Evolutionary conservation across 2,797 vertebrate genomes (phyloP).

Genomic region (Etheostoma perlongum): DNA sequence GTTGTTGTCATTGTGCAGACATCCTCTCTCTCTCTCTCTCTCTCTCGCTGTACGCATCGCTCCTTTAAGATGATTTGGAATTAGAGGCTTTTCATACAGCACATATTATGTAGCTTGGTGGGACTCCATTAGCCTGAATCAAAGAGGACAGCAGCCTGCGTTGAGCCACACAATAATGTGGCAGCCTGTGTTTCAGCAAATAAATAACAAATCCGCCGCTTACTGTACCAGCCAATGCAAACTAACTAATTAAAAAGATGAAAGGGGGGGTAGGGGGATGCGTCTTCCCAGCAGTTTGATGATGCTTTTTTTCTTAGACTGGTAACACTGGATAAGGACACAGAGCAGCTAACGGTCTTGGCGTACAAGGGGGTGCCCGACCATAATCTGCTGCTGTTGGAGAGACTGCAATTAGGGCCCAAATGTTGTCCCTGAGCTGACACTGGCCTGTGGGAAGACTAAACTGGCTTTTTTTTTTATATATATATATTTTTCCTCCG

Average conservation of each 20-base stretch:
- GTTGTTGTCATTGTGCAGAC: conserved; percentile 63
- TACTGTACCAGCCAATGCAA: conserved; percentile 79
- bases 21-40: conserved; percentile 17
- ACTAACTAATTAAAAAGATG: conserved; percentile 83
- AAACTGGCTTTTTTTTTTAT: conserved; percentile 41
- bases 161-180: conserved; percentile 76
- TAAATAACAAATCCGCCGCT: conserved; percentile 82
- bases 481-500: neutral
- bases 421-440: conserved; percentile 62
- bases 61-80: conserved; percentile 84
- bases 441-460: conserved; percentile 67
- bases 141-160: conserved; percentile 80
- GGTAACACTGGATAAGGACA: conserved; percentile 63
- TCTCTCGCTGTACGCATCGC: conserved; percentile 64
- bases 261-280: conserved; percentile 49
- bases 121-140: conserved; percentile 85
- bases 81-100: conserved; percentile 80
- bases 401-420: conserved; percentile 58
- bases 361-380: conserved; percentile 19
- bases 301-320: conserved; percentile 54
- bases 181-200: conserved; percentile 82
- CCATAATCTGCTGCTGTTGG: conserved; percentile 53
- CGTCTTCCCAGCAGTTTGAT: conserved; percentile 66
- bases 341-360: conserved; percentile 40
- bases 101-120: conserved; percentile 82